Conservation (phyloP, 2,797 vertebrate genomes). For the Girardinus metallicus region DNA sequence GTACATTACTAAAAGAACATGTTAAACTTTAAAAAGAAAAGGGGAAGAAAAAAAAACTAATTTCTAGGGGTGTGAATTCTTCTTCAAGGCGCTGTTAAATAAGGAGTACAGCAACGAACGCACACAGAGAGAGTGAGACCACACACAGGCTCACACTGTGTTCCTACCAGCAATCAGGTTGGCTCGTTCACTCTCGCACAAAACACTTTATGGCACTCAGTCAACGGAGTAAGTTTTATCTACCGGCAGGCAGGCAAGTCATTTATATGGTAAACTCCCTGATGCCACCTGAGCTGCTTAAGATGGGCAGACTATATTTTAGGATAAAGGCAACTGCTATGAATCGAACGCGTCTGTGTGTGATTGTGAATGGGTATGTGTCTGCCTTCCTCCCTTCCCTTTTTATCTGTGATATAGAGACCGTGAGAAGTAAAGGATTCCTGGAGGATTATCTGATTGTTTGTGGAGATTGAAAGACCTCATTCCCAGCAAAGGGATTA, state of each 20-base stretch:
- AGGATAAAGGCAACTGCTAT: slow-evolving; percentile 65
- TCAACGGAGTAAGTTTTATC: slow-evolving; percentile 70
- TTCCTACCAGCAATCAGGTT: slow-evolving; percentile 9
- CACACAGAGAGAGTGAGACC: slow-evolving; percentile 13
- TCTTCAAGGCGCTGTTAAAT: slow-evolving; percentile 23
- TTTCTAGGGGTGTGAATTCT: not conserved
- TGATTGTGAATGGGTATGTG: slow-evolving; percentile 39
- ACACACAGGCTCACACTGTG: slow-evolving; percentile 25
- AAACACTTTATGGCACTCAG: slow-evolving; percentile 57
- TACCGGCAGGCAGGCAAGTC: slow-evolving; percentile 71
- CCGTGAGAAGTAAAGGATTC: slow-evolving; percentile 76
- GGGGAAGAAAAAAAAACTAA: not conserved
- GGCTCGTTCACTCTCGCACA: slow-evolving; percentile 42
- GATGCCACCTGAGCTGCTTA: slow-evolving; percentile 73
- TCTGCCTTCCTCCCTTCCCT: slow-evolving; percentile 36
- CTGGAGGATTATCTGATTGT: slow-evolving; percentile 82
- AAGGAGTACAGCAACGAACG: slow-evolving; percentile 18
- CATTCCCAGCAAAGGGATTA: slow-evolving; percentile 76
- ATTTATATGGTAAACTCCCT: slow-evolving; percentile 80
- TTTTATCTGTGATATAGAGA: slow-evolving; percentile 70
- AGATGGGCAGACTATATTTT: slow-evolving; percentile 63
- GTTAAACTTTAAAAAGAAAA: no score
- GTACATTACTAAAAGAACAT: not conserved
- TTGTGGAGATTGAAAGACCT: slow-evolving; percentile 79
- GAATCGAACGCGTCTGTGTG: slow-evolving; percentile 48